These are phyloP conservation scores for Panopea generosa DNA, from an alignment of 2,888 invertebrate species.

Conservation along the genomic window DNA sequence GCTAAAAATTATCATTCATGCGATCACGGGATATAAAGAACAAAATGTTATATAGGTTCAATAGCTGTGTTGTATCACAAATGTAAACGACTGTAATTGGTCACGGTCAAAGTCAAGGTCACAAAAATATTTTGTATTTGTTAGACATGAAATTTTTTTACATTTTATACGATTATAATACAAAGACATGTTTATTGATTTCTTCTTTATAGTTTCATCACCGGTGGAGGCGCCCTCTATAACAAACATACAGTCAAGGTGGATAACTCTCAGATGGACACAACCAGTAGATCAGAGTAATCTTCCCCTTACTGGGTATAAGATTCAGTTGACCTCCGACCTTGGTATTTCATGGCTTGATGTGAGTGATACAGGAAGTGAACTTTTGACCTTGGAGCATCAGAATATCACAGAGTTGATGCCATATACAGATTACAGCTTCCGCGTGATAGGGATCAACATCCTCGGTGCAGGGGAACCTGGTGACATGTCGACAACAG, in stretches of 20 bases:
- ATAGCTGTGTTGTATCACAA: too few species aligned
- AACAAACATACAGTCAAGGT: constrained; percentile 20
- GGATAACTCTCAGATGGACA: constrained; percentile 36
- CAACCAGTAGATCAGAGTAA: constrained; percentile 19
- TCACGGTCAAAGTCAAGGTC: too few species aligned
- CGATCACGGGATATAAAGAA: too few species aligned
- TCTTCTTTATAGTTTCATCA: constrained; percentile 36
- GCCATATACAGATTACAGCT: constrained; percentile 35
- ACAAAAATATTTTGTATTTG: too few species aligned
- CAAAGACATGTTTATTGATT: too few species aligned
- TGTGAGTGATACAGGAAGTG: background rate
- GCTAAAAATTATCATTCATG: too few species aligned
- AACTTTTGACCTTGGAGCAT: background rate
- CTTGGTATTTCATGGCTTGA: constrained; percentile 35
- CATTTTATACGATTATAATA: too few species aligned
- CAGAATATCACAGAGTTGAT: constrained; percentile 21
- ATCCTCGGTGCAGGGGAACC: constrained; percentile 46
- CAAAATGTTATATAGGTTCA: too few species aligned
- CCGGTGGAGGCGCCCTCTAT: constrained; percentile 28
- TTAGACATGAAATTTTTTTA: too few species aligned
- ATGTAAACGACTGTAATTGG: too few species aligned
- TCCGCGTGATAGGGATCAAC: constrained; percentile 47
- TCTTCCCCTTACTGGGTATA: constrained; percentile 46
- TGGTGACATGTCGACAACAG: constrained; percentile 31
- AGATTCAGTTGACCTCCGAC: constrained; percentile 32